Percentiles rank a stretch among this genome's conserved stretches.
Conservation (phyloP, 2,888 invertebrate genomes). For the Ectropis crepuscularia region DNA sequence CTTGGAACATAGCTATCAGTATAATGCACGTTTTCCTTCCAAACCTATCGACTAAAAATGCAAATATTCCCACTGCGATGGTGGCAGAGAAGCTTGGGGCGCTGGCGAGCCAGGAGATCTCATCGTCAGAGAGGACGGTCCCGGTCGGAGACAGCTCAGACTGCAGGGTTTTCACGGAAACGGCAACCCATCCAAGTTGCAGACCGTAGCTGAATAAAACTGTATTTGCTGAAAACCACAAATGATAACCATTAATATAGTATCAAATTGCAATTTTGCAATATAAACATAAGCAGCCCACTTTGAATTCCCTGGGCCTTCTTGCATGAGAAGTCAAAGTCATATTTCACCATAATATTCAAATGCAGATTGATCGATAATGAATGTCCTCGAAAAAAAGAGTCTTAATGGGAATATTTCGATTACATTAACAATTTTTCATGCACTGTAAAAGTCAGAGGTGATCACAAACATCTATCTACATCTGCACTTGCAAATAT, state of each 20-base stretch:
- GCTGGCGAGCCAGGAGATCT: conserved; percentile 70
- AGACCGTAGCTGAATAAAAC: conserved; percentile 63
- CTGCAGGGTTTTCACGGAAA: conserved; percentile 61
- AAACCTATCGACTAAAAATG: conserved; percentile 21
- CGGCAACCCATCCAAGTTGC: conserved; percentile 71
- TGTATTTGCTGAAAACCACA: conserved; percentile 58
- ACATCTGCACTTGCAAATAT: no score
- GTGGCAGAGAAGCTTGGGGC: conserved; percentile 23
- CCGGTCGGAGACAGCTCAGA: conserved; percentile 57
- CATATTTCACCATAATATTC: no score
- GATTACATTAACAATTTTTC: no score
- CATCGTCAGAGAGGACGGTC: conserved; percentile 53
- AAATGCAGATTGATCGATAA: no score
- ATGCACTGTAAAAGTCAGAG: no score
- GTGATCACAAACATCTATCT: no score
- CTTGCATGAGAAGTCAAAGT: no score
- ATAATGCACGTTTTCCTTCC: conserved; percentile 32
- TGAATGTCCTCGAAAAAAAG: no score
- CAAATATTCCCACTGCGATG: conserved; percentile 17
- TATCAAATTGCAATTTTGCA: neutral
- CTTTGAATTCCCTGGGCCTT: neutral
- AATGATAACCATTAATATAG: neutral
- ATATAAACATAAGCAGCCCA: neutral
- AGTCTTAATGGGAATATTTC: no score
- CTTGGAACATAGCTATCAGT: conserved; percentile 23